Evolutionary conservation across 2,888 invertebrate genomes (phyloP), one percentile per base, ranked within the genome.

Genomic region (Volucella zonaria): DNA sequence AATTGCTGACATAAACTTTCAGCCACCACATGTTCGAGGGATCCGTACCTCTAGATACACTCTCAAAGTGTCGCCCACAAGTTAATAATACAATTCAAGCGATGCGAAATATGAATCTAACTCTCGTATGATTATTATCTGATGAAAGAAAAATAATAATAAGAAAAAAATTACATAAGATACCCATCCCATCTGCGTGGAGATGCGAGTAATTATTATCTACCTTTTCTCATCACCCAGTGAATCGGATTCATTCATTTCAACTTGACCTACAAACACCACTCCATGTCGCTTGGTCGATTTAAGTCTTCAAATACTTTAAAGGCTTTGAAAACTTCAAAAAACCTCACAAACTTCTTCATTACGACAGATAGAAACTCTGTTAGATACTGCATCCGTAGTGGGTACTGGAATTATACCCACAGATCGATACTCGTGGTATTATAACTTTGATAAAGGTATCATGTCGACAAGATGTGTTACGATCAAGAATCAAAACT

Each of bases 181-280:
- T 10, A 40, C 74, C 31, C 64, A 14, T 18, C 54, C 47, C 64
- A 49, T 47, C 54, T 74, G 74, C n/a, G 38, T 56, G 14, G 18
- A 73, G 18, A n/a, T 52, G 6, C 31, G 31, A 31, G 6, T 31
- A 62, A 62, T 47, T 47, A 62, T 47, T 47, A 43, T 42, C 14
- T 23, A 40, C 31, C 15, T 52, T 43, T 71, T 15, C 12, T 45
- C 14, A 10, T 14, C 45, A 6, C 3, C 3, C 8, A 18, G 12
- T 23, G 18, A 45, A 10, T 45, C 45, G n/a, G 15, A 67, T 74
- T 74, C 62, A 52, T 73, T 62, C 62, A 47, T 64, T 56, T 64
- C 64, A 76, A 76, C 76, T 76, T 76, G 76, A 76, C 76, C 76
- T 68, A 76, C 59, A 75, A 75, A 75, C 15, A 4, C 4, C 31